Evolutionary conservation across 2,888 invertebrate genomes (phyloP), one percentile per base, ranked within the genome.

Genomic region (Cerastis rubricosa): DNA sequence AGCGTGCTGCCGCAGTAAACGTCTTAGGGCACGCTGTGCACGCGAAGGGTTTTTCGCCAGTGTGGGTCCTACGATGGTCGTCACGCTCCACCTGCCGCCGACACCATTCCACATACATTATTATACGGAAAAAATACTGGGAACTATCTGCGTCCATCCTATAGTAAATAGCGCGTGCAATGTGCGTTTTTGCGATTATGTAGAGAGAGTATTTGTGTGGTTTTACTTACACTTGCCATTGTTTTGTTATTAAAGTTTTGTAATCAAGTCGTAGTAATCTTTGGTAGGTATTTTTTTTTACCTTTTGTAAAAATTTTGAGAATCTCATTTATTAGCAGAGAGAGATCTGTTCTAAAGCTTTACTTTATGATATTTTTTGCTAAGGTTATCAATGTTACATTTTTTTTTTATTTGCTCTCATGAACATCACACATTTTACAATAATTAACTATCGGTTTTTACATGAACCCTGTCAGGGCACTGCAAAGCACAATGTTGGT

Each of bases 21-120:
- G 96, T 96, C 96, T 96, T 96, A 86, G 95, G 95, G 94, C 96
- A 96, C 82, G 93, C 94, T 59, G 94, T 84, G 91, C 96, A 96
- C 90, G 95, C 95, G 92, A 96, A 96, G 92, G 96, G 96, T 81
- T 96, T 94, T 93, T 96, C 96, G 87, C 96, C 96, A 43, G 96
- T 96, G 91, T 96, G 96, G 81, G 96, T 96, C 84, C 96, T 95
- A 29, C 96, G 95, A 85, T 96, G 96, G 88, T 96, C 96, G 96
- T 96, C 96, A 83, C 96, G 96, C 96, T 96, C 96, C 95, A 96
- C 96, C 96, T 96, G 92, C 87, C 91, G 85, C 82, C 76, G 70
- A 87, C 87, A 90, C 88, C 89, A 88, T 89, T 89, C 88, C 90
- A 91, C 90, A 90, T 90, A 88, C 86, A 91, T 90, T 90, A 90